These are phyloP conservation scores for Empis stercorea DNA, from an alignment of 2,888 invertebrate genomes.

Conservation along the genomic window DNA sequence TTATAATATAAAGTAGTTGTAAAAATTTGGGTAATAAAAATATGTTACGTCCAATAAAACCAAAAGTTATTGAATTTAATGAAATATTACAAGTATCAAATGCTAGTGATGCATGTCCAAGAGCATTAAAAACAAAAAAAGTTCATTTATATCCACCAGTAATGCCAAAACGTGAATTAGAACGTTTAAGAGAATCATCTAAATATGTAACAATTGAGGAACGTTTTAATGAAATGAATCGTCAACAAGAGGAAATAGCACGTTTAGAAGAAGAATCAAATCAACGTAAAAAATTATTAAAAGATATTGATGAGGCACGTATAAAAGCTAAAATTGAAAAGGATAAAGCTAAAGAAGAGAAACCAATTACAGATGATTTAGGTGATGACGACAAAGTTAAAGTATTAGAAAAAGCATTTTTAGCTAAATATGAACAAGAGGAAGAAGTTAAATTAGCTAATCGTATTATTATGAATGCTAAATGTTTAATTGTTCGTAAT, in stretches of 20 bases:
- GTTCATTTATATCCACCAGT: conserved; percentile 40
- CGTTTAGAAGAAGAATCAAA: conserved; percentile 45
- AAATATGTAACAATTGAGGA: conserved; percentile 41
- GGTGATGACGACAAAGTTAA: conserved; percentile 39
- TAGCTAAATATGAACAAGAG: conserved; percentile 35
- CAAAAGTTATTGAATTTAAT: not conserved
- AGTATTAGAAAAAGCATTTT: conserved; percentile 40
- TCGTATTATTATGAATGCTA: conserved; percentile 65
- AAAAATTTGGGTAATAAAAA: not conserved
- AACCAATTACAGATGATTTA: conserved; percentile 29
- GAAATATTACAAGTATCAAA: not conserved
- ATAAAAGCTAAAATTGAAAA: conserved; percentile 20
- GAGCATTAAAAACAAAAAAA: not conserved
- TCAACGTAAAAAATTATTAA: conserved; percentile 40
- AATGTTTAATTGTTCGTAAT: conserved; percentile 73
- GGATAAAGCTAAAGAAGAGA: conserved; percentile 15
- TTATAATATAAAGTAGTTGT: not conserved
- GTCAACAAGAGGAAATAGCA: conserved; percentile 34
- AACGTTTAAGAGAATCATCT: conserved; percentile 45
- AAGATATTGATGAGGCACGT: conserved; percentile 33
- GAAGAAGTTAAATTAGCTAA: conserved; percentile 61
- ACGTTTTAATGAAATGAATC: conserved; percentile 33
- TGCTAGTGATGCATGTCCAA: not conserved
- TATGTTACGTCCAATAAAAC: not conserved
- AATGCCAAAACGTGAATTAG: conserved; percentile 45